These are phyloP conservation scores for Rhimphoctona megacephalus DNA, from an alignment of 2,888 invertebrate species.

Conservation along the genomic window DNA sequence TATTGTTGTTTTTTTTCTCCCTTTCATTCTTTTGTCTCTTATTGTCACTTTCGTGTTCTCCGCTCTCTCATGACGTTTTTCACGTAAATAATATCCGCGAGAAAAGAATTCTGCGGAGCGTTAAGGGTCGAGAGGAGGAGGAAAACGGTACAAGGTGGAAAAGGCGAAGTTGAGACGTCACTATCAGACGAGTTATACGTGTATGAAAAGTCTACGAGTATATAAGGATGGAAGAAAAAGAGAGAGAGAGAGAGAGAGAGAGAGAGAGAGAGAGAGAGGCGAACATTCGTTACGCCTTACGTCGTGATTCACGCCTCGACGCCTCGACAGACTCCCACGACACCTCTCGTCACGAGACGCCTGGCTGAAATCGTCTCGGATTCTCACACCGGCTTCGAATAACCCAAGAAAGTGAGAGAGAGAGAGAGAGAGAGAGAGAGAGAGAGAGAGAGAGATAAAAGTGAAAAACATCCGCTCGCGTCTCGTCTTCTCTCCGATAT, in stretches of 20 bases:
- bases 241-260: conserved; percentile 2
- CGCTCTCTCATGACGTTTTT: conserved; percentile 75
- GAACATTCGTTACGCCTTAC: conserved; percentile 76
- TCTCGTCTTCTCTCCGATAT: conserved; percentile 47
- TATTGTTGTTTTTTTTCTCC: neutral
- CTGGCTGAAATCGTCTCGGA: conserved; percentile 56
- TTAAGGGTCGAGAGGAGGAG: conserved; percentile 56
- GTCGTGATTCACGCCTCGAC: conserved; percentile 76
- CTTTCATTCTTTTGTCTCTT: neutral
- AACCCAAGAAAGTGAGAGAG: conserved; percentile 25
- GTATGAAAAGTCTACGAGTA: conserved; percentile 65
- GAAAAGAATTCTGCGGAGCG: conserved; percentile 55
- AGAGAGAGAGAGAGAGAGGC: conserved; percentile 10
- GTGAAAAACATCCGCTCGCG: conserved; percentile 7
- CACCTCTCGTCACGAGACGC: conserved; percentile 73
- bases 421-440: conserved; percentile 7
- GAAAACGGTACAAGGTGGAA: conserved; percentile 49
- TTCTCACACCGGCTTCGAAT: conserved; percentile 54
- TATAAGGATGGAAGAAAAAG: neutral
- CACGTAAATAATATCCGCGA: conserved; percentile 77
- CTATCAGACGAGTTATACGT: neutral
- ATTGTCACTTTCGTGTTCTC: conserved; percentile 47
- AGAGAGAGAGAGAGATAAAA: conserved; percentile 13
- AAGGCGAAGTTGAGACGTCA: conserved; percentile 67
- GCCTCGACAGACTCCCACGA: conserved; percentile 70